These are phyloP conservation scores for Phaethon lepturus DNA, from an alignment of 2,113 vertebrate genomes.

Conservation along the genomic window DNA sequence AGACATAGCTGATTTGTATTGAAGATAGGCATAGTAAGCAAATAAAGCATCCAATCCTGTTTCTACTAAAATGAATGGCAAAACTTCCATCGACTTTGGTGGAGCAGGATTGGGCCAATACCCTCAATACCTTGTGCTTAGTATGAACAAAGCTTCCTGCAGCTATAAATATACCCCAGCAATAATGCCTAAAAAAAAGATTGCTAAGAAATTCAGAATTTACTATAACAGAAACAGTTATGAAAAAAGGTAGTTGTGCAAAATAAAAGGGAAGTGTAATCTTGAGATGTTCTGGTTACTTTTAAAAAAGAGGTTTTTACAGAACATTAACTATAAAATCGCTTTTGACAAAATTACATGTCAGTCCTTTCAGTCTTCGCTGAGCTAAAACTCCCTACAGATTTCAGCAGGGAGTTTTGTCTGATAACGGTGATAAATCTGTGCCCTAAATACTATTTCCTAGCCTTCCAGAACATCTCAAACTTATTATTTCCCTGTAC, in stretches of 20 bases:
- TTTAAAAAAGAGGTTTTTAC: background rate
- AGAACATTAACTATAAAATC: slow-evolving; percentile 25
- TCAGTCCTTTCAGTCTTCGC: background rate
- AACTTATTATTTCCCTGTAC: background rate
- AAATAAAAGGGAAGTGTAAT: background rate
- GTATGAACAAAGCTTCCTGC: background rate
- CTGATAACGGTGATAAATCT: slow-evolving; percentile 21
- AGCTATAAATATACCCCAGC: fast-evolving
- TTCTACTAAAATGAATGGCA: background rate
- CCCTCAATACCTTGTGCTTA: background rate
- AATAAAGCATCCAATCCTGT: background rate
- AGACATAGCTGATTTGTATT: slow-evolving; percentile 57
- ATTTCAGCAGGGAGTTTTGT: background rate
- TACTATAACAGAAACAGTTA: background rate
- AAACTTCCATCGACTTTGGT: background rate
- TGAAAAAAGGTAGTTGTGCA: background rate
- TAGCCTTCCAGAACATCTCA: background rate
- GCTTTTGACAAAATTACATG: slow-evolving; percentile 37
- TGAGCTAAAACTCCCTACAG: slow-evolving; percentile 9
- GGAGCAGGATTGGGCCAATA: background rate
- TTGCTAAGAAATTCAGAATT: background rate
- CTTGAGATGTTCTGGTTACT: background rate
- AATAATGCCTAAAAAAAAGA: background rate
- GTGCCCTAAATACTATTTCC: background rate
- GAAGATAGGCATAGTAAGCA: slow-evolving; percentile 60